A percentile compares a stretch with the other conserved stretches of the same genome.
These are phyloP conservation scores for Epinotia demarniana DNA, from an alignment of 2,888 invertebrate genomes.

Conservation along the genomic window DNA sequence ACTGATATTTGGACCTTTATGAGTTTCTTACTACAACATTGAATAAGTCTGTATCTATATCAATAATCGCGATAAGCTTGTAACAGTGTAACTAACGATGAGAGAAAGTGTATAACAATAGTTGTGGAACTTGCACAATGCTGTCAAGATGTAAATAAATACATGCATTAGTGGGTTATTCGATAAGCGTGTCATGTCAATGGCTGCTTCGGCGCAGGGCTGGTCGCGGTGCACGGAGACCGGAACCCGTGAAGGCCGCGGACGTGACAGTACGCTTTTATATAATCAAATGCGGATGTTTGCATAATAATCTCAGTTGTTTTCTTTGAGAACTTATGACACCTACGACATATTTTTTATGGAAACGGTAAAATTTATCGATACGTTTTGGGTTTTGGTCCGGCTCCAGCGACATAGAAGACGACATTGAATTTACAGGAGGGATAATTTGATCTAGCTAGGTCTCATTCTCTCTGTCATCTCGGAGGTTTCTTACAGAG, in stretches of 20 bases:
- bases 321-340: constrained; percentile 14
- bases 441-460: no score
- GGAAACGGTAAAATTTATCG: neutral
- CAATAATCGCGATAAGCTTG: neutral
- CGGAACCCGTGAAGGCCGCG: constrained; percentile 58
- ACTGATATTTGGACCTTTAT: constrained; percentile 73
- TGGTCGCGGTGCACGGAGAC: constrained; percentile 50
- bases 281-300: constrained; percentile 46
- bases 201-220: constrained; percentile 42
- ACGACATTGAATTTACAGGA: no score
- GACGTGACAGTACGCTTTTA: constrained; percentile 44
- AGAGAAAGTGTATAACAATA: constrained; percentile 25
- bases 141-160: constrained; percentile 23
- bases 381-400: neutral
- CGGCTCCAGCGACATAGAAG: no score
- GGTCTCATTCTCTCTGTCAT: neutral
- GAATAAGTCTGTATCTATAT: constrained; percentile 1
- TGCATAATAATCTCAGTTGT: constrained; percentile 35
- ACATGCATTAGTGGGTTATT: constrained; percentile 51
- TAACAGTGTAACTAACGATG: constrained; percentile 7
- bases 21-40: constrained; percentile 48
- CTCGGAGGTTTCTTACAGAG: neutral
- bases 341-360: neutral
- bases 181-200: constrained; percentile 55
- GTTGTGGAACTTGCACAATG: neutral